Evolutionary conservation across 2,888 invertebrate species (phyloP), one percentile per base, ranked within the genome.

Genomic region (Matsumyia berberina): DNA sequence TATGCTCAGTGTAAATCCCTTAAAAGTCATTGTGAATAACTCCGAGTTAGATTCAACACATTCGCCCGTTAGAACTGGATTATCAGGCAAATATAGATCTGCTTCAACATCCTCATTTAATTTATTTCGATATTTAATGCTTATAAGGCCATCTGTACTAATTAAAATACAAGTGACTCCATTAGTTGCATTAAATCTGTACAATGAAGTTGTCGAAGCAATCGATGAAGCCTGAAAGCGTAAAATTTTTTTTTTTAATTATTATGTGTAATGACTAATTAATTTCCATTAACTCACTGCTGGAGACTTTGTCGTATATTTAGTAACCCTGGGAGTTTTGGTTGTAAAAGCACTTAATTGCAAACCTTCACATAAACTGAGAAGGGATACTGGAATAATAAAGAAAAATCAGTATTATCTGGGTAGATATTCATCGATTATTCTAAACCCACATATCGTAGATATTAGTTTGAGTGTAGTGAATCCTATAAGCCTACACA

Each of bases 111-210:
- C 92, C 86, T 95, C 95, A 64, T 94, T 94, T 5, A 94, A 92
- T 88, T 94, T 95, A 76, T 95, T 95, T 60, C 94, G 93, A 91
- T 95, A 96, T 44, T 94, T 94, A 88, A 96, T 94, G 86, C 94
- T 94, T 42, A 97, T 93, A 5, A 96, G 91, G 0, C 95, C 96
- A 90, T 97, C 97, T 33, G 91, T 91, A 82, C 90, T 90, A 87
- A 97, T 93, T 31, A 97, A 92, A 86, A 97, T 96, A 89, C 97
- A 97, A 0, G 96, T 96, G 86, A 94, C 94, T 0, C 95, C 96
- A 67, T 94, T 94, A 85, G 94, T 93, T 44, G 94, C 94, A 87
- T 94, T 94, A 33, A 96, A 93, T 51, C 96, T 93, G 89, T 96
- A 96, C 9, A 95, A 92, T 9, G 93, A 93, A 24, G 93, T 92